Evolutionary conservation across 2,797 vertebrate species (phyloP).

Genomic region (Vireo griseus): DNA sequence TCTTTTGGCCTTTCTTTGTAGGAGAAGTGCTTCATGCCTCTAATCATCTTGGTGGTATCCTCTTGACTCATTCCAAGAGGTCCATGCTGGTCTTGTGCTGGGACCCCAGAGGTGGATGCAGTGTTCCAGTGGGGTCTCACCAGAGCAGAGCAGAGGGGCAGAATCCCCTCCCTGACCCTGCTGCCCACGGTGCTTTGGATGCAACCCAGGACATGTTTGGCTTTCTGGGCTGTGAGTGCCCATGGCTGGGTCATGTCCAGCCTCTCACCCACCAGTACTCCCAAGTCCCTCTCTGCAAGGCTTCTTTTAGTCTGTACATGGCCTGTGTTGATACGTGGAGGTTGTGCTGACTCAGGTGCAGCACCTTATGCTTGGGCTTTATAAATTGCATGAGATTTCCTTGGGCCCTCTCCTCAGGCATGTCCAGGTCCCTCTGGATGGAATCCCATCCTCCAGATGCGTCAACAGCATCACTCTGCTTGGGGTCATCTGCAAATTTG

Average conservation of each 20-base stretch:
- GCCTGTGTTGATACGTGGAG: not conserved
- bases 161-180: not conserved
- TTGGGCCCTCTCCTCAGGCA: not conserved
- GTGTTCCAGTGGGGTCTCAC: fast-evolving
- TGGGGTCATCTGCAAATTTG: not conserved
- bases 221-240: not conserved
- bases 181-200: fast-evolving
- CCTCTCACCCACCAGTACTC: not conserved
- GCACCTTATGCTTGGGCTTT: not conserved
- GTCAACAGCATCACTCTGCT: not conserved
- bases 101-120: not conserved
- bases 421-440: not conserved
- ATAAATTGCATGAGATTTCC: not conserved
- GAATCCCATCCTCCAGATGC: not conserved
- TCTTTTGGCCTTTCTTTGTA: not conserved
- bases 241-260: not conserved
- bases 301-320: not conserved
- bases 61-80: not conserved
- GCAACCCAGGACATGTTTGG: not conserved
- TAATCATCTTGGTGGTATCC: not conserved
- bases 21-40: not conserved
- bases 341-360: no score
- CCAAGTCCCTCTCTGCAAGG: not conserved
- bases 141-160: not conserved
- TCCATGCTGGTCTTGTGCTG: not conserved